These are phyloP conservation scores for Atopsyche davidsoni DNA, from an alignment of 1,140 invertebrate genomes.

Conservation along the genomic window DNA sequence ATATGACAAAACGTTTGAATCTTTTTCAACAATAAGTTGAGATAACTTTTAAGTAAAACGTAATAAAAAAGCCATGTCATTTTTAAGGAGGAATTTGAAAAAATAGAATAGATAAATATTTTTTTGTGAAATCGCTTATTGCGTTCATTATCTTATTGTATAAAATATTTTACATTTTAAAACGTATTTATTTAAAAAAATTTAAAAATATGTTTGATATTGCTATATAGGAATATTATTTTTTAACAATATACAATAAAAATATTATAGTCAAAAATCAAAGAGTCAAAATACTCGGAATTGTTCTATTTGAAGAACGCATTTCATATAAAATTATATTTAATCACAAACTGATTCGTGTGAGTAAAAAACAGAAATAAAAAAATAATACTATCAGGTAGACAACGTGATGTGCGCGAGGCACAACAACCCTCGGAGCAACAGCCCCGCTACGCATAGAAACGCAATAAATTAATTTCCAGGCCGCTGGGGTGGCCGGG, in stretches of 20 bases:
- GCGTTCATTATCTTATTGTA: too few species aligned
- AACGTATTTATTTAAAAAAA: background rate
- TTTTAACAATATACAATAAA: background rate
- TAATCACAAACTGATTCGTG: background rate
- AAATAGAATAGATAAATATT: too few species aligned
- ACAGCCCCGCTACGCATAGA: constrained; percentile 31
- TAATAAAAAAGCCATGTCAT: too few species aligned
- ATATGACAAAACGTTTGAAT: too few species aligned
- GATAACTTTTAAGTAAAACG: too few species aligned
- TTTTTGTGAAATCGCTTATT: too few species aligned
- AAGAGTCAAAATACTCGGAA: too few species aligned
- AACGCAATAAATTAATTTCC: constrained; percentile 32
- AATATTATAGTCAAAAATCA: too few species aligned
- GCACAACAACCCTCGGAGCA: constrained; percentile 26
- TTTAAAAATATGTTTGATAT: background rate
- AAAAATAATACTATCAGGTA: background rate
- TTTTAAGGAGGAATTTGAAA: too few species aligned
- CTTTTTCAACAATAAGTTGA: too few species aligned
- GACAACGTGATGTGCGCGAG: constrained; percentile 10
- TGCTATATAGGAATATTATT: background rate
- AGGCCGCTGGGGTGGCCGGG: constrained; percentile 8
- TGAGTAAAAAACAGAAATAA: background rate
- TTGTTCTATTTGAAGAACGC: too few species aligned
- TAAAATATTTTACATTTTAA: background rate
- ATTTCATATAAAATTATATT: background rate